Conservation (phyloP, 35 echinoderm and acorn worm genomes). For the Heliocidaris tuberculata region DNA sequence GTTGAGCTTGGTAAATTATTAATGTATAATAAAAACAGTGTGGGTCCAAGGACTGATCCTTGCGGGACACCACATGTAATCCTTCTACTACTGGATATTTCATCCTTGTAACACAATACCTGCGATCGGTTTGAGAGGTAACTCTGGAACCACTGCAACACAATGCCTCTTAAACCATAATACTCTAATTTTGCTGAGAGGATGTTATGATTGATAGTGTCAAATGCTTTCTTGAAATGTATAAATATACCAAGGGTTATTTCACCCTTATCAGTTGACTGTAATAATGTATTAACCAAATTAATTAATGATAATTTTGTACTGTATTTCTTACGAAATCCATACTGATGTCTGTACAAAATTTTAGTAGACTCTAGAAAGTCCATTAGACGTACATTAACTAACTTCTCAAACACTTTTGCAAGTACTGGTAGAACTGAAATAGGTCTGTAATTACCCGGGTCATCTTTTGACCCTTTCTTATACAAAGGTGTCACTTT, state of each 20-base stretch:
- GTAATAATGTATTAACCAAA: slow-evolving; percentile 17
- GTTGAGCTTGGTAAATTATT: background rate
- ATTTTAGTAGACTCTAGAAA: background rate
- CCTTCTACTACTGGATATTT: slow-evolving; percentile 31
- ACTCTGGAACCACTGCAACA: background rate
- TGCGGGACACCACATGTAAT: background rate
- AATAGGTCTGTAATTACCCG: too few species aligned
- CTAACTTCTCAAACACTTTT: too few species aligned
- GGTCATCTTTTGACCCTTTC: too few species aligned
- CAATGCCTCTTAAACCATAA: slow-evolving; percentile 16
- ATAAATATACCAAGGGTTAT: slow-evolving; percentile 20
- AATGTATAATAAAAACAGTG: slow-evolving; percentile 10
- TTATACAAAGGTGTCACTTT: too few species aligned
- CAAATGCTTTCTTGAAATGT: background rate
- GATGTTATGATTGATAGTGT: slow-evolving; percentile 16
- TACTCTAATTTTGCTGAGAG: background rate
- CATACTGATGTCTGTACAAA: slow-evolving; percentile 27
- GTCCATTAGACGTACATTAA: too few species aligned
- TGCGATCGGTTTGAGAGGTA: background rate
- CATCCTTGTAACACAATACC: slow-evolving; percentile 34
- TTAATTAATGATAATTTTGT: slow-evolving; percentile 22
- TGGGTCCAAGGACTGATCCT: background rate
- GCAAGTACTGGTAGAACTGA: too few species aligned
- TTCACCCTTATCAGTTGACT: slow-evolving; percentile 18
- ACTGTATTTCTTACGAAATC: slow-evolving; percentile 27